A percentile compares a stretch with the other conserved stretches of the same genome.
Conservation (phyloP, 2,113 vertebrate genomes). For the Zosterops pallidus region DNA sequence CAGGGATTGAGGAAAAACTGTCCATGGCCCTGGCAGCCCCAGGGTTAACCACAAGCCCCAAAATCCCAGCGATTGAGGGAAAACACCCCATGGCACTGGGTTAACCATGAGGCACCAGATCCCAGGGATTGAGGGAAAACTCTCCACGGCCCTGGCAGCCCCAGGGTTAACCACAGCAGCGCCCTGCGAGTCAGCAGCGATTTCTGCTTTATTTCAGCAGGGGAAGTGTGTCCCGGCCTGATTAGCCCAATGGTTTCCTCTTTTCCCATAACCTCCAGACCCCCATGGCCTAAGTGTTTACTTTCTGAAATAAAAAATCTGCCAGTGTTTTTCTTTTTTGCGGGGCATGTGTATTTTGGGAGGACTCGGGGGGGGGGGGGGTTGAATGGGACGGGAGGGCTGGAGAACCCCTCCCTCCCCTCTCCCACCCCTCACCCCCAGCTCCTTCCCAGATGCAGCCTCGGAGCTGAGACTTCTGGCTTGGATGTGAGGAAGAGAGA, state of each 20-base stretch:
- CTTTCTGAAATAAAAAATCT: slow-evolving; percentile 98
- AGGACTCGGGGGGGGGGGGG: slow-evolving; percentile 67
- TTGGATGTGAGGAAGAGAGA: slow-evolving; percentile 30
- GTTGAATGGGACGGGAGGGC: slow-evolving; percentile 48
- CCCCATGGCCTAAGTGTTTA: slow-evolving; percentile 97
- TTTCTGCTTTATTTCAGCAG: slow-evolving; percentile 86
- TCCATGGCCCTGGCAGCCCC: neutral
- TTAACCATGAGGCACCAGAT: neutral
- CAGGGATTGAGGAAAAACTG: neutral
- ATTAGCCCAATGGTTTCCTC: slow-evolving; percentile 99
- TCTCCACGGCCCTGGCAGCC: neutral
- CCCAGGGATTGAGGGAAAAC: neutral
- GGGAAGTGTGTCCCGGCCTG: slow-evolving; percentile 96
- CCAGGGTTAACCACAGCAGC: slow-evolving; percentile 71
- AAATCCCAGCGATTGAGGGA: neutral
- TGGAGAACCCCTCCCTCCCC: slow-evolving; percentile 33
- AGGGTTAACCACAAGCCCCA: slow-evolving; percentile 69
- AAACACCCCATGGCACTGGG: no score
- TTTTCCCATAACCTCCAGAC: slow-evolving; percentile 99
- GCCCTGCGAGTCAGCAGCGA: slow-evolving; percentile 65
- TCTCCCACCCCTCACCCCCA: slow-evolving; percentile 57
- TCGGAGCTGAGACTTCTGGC: slow-evolving; percentile 71
- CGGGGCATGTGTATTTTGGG: slow-evolving; percentile 80
- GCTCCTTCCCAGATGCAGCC: slow-evolving; percentile 73
- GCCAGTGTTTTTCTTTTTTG: slow-evolving; percentile 84